Percentiles rank a stretch among this genome's conserved stretches.
Evolutionary conservation across 2,888 invertebrate species (phyloP).

Genomic region (Sarcophaga subvicina): DNA sequence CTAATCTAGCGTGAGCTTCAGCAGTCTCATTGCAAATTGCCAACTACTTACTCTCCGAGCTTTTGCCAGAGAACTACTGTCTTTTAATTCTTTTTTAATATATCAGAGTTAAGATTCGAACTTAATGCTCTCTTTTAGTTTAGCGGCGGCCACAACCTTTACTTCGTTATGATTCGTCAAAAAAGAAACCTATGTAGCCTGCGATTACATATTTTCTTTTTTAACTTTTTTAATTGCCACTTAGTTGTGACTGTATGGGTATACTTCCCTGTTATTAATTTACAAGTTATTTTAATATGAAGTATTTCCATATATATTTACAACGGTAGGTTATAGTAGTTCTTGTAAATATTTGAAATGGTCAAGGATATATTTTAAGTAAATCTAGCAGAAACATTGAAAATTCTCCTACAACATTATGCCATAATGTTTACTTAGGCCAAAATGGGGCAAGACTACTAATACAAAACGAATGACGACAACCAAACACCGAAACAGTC

Average conservation of each 20-base stretch:
- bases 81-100: too few species aligned
- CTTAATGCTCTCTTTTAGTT: too few species aligned
- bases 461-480: neutral
- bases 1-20: too few species aligned
- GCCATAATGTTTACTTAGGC: conserved; percentile 24
- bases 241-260: neutral
- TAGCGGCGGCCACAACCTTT: too few species aligned
- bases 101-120: too few species aligned
- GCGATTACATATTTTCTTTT: neutral
- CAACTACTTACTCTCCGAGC: too few species aligned
- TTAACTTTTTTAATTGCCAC: neutral
- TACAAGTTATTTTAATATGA: conserved; percentile 5
- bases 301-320: conserved; percentile 3
- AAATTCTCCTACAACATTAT: conserved; percentile 1
- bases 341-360: conserved; percentile 60
- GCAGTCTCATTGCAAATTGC: too few species aligned
- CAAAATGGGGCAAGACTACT: conserved; percentile 10
- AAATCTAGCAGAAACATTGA: conserved; percentile 48
- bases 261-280: conserved; percentile 9
- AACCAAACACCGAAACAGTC: neutral
- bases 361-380: conserved; percentile 49
- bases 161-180: too few species aligned
- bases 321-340: neutral
- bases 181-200: too few species aligned
- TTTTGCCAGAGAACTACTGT: too few species aligned